A percentile compares a stretch with the other conserved stretches of the same genome.
phyloP scores from a whole-genome alignment of 2,888 invertebrate genomes.

The Crocallis elinguaria region DNA sequence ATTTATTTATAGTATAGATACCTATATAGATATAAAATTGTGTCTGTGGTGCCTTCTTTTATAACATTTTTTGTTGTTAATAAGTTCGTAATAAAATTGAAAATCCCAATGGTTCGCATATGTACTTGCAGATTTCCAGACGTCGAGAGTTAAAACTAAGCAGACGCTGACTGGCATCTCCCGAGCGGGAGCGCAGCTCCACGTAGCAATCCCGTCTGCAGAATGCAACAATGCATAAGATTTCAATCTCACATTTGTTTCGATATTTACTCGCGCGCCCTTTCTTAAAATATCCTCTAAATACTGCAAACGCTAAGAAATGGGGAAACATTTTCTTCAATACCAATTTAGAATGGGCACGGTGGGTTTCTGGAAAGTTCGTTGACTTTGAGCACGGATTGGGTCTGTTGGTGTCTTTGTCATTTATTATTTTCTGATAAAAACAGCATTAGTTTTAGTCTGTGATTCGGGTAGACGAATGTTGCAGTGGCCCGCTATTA shows the following conservation, averaged over 20 bases:
- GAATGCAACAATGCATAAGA: conserved; percentile 81
- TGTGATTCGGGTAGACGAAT: too few species aligned
- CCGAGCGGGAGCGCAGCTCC: conserved; percentile 71
- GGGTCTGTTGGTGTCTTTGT: too few species aligned
- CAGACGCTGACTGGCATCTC: conserved; percentile 80
- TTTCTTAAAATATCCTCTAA: conserved; percentile 14
- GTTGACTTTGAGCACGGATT: too few species aligned
- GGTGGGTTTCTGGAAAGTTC: too few species aligned
- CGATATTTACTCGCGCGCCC: conserved; percentile 41
- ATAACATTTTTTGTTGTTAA: background rate
- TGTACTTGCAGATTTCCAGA: conserved; percentile 44
- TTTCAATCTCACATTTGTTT: conserved; percentile 76
- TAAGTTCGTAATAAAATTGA: background rate
- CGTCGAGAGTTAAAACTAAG: conserved; percentile 68
- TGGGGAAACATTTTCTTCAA: conserved; percentile 5
- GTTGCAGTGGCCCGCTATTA: too few species aligned
- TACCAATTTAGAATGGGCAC: too few species aligned
- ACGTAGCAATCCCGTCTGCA: conserved; percentile 76
- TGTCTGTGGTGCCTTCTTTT: too few species aligned
- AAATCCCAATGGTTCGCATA: conserved; percentile 39
- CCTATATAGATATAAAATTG: too few species aligned
- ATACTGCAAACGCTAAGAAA: conserved; percentile 2
- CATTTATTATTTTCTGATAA: too few species aligned
- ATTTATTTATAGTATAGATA: too few species aligned
- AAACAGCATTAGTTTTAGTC: too few species aligned